Evolutionary conservation across 2,888 invertebrate genomes (phyloP), one percentile per base, ranked within the genome.

Genomic region (Sesia apiformis): DNA sequence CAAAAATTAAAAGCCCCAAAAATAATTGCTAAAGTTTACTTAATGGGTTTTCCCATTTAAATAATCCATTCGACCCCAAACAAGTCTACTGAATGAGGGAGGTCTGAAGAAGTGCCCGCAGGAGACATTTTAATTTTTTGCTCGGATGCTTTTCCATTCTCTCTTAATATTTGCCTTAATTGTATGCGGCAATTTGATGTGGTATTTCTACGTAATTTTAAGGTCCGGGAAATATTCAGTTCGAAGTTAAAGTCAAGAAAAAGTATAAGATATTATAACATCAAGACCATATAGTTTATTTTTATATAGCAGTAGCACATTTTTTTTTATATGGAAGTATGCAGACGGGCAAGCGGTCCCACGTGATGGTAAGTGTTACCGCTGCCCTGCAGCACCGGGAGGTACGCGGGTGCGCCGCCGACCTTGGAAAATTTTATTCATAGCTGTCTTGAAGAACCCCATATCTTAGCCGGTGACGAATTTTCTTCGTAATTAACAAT

Each of bases 111-210:
- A 46, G 46, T 46, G 46, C 46, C 46, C 46, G 8, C n/a, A 46
- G 46, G 46, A 46, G 46, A 46, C 46, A 40, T 40, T 40, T 6
- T 40, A 53, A 53, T 49, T 53, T 49, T 53, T 53, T 53, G 49
- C 53, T 49, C 39, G 38, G 53, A 23, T 43, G 49, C 49, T 6
- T 49, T 39, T 42, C 41, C n/a, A 41, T 49, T 56, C 55, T 5
- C 42, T 42, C 40, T 38, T 52, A 53, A 52, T 53, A 55, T 50
- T 51, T 55, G 43, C 53, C 53, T 55, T 43, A 55, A 52, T 55
- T 23, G 23, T 23, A 23, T 23, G 23, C 23, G 23, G 23, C 23
- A 46, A 46, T 46, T 46, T 46, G 8, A 23, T 46, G 46, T 46
- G 46, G 46, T 46, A 46, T 46, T 46, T 46, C 46, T 46, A 23